Percentiles rank a stretch among this genome's conserved stretches.
phyloP scores from a whole-genome alignment of 2,797 vertebrate genomes.

The Emydoidea blandingii region DNA sequence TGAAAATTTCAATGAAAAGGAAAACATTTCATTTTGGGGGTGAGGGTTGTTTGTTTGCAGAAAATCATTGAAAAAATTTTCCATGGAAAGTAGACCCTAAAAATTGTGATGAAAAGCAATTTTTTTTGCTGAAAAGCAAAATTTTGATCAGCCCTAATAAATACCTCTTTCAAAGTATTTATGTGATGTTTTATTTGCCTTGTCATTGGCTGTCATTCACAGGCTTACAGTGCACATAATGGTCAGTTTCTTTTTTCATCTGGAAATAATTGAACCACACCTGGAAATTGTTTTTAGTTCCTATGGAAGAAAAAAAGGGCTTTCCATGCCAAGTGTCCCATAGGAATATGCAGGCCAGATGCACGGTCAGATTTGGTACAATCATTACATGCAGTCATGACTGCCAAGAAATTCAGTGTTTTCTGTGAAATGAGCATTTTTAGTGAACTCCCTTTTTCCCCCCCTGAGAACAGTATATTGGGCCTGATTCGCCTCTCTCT shows the following conservation, averaged over 20 bases:
- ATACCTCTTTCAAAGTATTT: neutral
- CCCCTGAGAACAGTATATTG: neutral
- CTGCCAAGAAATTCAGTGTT: neutral
- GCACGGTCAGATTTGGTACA: neutral
- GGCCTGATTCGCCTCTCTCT: neutral
- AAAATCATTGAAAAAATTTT: neutral
- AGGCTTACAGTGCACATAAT: neutral
- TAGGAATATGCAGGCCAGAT: neutral
- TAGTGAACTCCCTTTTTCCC: neutral
- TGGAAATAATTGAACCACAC: constrained; percentile 24
- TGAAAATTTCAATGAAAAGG: neutral
- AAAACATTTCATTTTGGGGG: too few species aligned
- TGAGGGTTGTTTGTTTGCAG: neutral
- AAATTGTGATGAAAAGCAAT: fast-evolving
- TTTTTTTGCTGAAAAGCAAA: fast-evolving
- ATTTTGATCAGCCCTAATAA: neutral
- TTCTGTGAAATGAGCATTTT: neutral
- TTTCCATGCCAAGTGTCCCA: neutral
- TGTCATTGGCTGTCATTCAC: neutral
- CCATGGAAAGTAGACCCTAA: neutral
- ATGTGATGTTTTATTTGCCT: neutral
- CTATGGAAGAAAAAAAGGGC: neutral
- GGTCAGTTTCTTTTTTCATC: neutral
- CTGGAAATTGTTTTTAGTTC: constrained; percentile 33
- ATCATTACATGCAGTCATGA: neutral